These are phyloP conservation scores for Platichthys flesus DNA, from an alignment of 2,113 vertebrate genomes.

Conservation along the genomic window DNA sequence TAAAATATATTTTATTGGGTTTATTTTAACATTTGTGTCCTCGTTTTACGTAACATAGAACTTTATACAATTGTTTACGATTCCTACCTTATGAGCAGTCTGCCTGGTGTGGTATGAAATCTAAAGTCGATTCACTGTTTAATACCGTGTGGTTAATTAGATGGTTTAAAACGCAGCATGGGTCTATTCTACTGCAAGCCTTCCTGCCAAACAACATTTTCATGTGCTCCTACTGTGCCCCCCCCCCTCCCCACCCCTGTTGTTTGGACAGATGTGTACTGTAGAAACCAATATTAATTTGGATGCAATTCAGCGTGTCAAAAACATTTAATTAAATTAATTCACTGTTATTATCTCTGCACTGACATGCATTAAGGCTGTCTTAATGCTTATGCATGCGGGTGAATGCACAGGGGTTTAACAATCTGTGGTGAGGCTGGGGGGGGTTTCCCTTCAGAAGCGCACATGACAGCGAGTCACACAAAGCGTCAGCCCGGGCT, in stretches of 20 bases:
- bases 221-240: slow-evolving; percentile 26
- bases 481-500: slow-evolving; percentile 29
- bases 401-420: slow-evolving; percentile 9
- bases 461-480: slow-evolving; percentile 27
- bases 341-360: not conserved
- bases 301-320: slow-evolving; percentile 15
- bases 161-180: slow-evolving; percentile 43
- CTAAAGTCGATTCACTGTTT: slow-evolving; percentile 47
- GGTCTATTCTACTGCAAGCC: slow-evolving; percentile 19
- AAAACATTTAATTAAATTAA: slow-evolving; percentile 1
- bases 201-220: slow-evolving; percentile 43
- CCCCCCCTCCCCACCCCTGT: slow-evolving; percentile 10
- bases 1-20: not conserved
- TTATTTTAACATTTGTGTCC: not conserved
- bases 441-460: not conserved
- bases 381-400: not conserved
- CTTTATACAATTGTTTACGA: slow-evolving; percentile 15
- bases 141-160: slow-evolving; percentile 45
- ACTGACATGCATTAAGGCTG: not conserved
- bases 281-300: slow-evolving; percentile 23
- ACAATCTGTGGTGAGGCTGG: not conserved
- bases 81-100: not conserved
- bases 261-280: slow-evolving; percentile 28
- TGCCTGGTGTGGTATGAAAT: not conserved
- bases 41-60: not conserved